phyloP scores from a whole-genome alignment of 2,797 vertebrate genomes.

The Thamnophis elegans region DNA sequence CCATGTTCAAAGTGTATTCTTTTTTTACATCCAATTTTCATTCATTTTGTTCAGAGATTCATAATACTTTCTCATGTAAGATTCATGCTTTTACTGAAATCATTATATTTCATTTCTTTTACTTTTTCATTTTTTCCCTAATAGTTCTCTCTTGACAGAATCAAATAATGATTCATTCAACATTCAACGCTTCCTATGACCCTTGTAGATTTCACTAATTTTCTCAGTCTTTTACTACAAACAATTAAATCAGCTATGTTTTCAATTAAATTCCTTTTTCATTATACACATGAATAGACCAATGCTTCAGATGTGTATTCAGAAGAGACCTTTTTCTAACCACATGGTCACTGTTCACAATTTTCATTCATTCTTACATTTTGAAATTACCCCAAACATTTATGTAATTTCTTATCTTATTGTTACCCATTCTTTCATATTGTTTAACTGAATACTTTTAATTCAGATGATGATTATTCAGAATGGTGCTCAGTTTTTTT shows the following conservation, averaged over 20 bases:
- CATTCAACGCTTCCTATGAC: neutral
- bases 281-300: neutral
- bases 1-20: neutral
- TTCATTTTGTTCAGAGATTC: neutral
- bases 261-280: neutral
- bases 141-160: neutral
- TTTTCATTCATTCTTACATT: neutral
- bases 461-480: neutral
- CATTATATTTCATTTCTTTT: neutral
- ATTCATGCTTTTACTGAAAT: neutral
- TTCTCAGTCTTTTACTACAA: neutral
- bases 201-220: neutral
- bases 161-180: neutral
- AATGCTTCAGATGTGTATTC: neutral
- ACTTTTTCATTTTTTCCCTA: neutral
- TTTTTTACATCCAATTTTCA: neutral
- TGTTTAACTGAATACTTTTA: neutral
- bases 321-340: neutral
- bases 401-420: neutral
- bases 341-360: neutral
- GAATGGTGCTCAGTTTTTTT: neutral
- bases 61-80: neutral
- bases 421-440: neutral
- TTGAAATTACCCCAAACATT: neutral
- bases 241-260: neutral